These are phyloP conservation scores for Drosophila lini DNA, from an alignment of 1,140 invertebrate genomes.

Conservation along the genomic window DNA sequence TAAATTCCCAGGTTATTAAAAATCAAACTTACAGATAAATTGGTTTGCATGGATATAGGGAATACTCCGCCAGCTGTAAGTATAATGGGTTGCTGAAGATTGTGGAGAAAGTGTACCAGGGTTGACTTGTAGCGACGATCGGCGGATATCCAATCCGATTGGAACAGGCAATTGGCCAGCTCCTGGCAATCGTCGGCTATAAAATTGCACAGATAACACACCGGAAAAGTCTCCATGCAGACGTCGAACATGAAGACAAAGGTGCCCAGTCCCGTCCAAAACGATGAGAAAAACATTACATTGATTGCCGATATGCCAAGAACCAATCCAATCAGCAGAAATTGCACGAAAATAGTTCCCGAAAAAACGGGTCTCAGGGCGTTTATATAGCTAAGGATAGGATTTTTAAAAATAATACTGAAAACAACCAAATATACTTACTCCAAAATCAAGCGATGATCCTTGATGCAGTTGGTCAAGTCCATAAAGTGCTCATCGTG, in stretches of 20 bases:
- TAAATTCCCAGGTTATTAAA: too few species aligned
- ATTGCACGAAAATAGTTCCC: conserved; percentile 39
- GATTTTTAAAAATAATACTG: too few species aligned
- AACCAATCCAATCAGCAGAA: conserved; percentile 38
- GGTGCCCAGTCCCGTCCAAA: conserved; percentile 30
- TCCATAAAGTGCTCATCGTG: conserved; percentile 43
- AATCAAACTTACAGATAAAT: conserved; percentile 45
- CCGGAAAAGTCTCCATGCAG: conserved; percentile 52
- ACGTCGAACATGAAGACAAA: conserved; percentile 35
- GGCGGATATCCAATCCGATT: conserved; percentile 61
- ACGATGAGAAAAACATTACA: conserved; percentile 41
- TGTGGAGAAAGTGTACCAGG: conserved; percentile 52
- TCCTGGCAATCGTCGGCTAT: conserved; percentile 50
- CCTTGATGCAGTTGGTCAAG: conserved; percentile 45
- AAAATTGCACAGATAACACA: conserved; percentile 62
- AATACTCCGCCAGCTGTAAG: conserved; percentile 59
- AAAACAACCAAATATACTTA: conserved; percentile 1
- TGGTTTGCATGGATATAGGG: conserved; percentile 50
- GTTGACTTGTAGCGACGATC: conserved; percentile 44
- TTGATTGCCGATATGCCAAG: conserved; percentile 38
- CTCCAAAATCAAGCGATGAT: conserved; percentile 61
- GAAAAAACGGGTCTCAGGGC: conserved; percentile 41
- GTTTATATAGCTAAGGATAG: conserved; percentile 42
- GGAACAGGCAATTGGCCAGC: conserved; percentile 48
- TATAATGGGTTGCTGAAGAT: conserved; percentile 57